Evolutionary conservation across 2,797 vertebrate genomes (phyloP), one percentile per base, ranked within the genome.

Genomic region (Lophius americanus): DNA sequence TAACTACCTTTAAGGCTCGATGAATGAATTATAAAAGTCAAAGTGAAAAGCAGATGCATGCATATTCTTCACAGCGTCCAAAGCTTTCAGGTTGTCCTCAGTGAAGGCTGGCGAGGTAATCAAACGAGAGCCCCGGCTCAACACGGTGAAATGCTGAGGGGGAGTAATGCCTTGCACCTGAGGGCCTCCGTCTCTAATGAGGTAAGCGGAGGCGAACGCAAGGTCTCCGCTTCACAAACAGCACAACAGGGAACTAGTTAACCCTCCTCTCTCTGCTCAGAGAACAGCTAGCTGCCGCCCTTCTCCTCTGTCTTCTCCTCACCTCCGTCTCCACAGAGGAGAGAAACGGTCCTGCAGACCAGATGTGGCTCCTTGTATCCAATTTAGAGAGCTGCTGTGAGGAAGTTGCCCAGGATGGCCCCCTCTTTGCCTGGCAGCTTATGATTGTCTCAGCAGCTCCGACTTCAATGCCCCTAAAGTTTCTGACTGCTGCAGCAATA

Each of bases 361-460:
- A 64, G 65, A 70, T 80, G 72, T 58, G 55, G 59, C 70, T 72
- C 73, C 73, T 76, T 82, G 78, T 75, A 73, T 75, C 72, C 83
- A 78, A 89, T 87, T 89, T 84, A 73, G 49, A 67, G 71, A 69
- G 73, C 71, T 62, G 79, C 71, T 80, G 60, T 68, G 75, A 77
- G 54, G 62, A 81, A 72, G 77, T 60, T 73, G 51, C 76, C 73
- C 70, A 44, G 36, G 51, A 49, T 50, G 4, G 1, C 47, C 37
- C 9, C 38, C 42, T 66, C 54, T 71, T 79, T 72, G 79, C 81
- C 61, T 78, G 68, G 56, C 68, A 84, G 66, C 74, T 70, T 81
- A 55, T 84, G 81, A 85, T 84, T 88, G 87, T 90, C 89, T 90
- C 84, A 81, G 84, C 78, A 84, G 82, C 23, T 73, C 88, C 83